Conservation (phyloP, 2,888 invertebrate species). For the Melinaea marsaeus region DNA sequence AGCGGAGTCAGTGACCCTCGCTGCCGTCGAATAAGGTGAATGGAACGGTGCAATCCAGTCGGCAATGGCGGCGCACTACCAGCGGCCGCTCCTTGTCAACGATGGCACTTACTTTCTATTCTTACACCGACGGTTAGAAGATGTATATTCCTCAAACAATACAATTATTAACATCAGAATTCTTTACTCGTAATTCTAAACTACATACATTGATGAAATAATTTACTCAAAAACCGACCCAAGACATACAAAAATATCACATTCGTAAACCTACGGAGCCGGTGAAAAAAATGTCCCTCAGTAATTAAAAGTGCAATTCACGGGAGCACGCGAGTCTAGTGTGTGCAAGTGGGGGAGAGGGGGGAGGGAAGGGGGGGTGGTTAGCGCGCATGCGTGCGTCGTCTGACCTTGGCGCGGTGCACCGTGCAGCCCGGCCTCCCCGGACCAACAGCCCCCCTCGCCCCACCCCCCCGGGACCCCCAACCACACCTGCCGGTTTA, state of each 20-base stretch:
- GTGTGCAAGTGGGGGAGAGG: slow-evolving; percentile 47
- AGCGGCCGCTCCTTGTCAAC: slow-evolving; percentile 48
- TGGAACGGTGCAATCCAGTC: slow-evolving; percentile 73
- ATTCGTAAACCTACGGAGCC: neutral
- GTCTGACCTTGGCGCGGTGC: slow-evolving; percentile 75
- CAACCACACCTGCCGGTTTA: slow-evolving; percentile 69
- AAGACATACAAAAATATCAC: too few relatives aligned
- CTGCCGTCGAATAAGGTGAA: slow-evolving; percentile 71
- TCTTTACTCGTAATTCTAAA: too few relatives aligned
- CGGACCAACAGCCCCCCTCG: slow-evolving; percentile 48
- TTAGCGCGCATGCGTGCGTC: slow-evolving; percentile 68
- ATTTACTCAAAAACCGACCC: too few relatives aligned
- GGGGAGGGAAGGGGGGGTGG: slow-evolving; percentile 34
- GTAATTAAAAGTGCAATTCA: too few relatives aligned
- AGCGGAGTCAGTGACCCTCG: slow-evolving; percentile 74
- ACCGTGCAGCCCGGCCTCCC: slow-evolving; percentile 62
- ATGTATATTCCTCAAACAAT: too few relatives aligned
- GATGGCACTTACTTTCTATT: slow-evolving; percentile 64
- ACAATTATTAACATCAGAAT: too few relatives aligned
- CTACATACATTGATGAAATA: too few relatives aligned
- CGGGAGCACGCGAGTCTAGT: slow-evolving; percentile 20
- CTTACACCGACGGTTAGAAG: too few relatives aligned
- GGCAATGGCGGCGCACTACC: slow-evolving; percentile 42
- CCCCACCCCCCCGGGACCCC: slow-evolving; percentile 54
- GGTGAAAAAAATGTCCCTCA: slow-evolving; percentile 19